Evolutionary conservation across 2,113 vertebrate species (phyloP).

Genomic region (human): GRCh38 chr16:47788001-47788500

Average conservation of each 20-base stretch:
- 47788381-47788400: not conserved
- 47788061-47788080: not conserved
- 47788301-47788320: not conserved
- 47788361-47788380: not conserved
- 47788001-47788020: constrained; percentile 17
- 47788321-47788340: not conserved
- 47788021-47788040: not conserved
- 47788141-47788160: constrained; percentile 2
- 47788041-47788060: not conserved
- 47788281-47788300: not conserved
- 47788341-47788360: not conserved
- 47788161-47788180: not conserved
- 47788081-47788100: not conserved
- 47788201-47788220: not conserved
- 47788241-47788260: not conserved
- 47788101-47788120: not conserved
- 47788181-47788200: not conserved
- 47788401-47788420: not conserved
- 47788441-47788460: not conserved
- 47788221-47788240: not conserved
- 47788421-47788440: not conserved
- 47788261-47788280: not conserved
- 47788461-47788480: not conserved
- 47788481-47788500: not conserved
- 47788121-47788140: not conserved